These are phyloP conservation scores for Orcinus orca DNA, from an alignment of 2,113 vertebrate genomes.

Conservation along the genomic window DNA sequence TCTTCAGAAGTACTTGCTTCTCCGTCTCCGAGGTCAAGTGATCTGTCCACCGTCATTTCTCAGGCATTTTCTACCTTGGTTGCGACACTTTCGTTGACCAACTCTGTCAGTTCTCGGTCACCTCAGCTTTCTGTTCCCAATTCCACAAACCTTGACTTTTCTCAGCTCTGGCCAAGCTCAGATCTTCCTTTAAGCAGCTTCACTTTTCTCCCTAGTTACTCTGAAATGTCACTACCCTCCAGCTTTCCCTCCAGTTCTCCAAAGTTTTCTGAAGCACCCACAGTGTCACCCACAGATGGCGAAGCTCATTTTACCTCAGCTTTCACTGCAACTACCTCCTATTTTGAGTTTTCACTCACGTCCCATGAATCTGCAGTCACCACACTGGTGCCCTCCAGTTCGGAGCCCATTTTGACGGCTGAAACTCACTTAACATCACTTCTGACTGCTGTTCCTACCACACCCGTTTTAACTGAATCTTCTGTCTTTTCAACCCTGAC, in stretches of 20 bases:
- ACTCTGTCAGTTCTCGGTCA: slow-evolving; percentile 42
- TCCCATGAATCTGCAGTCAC: slow-evolving; percentile 7
- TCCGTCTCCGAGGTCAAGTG: slow-evolving; percentile 35
- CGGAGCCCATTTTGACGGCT: background rate
- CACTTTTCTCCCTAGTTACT: background rate
- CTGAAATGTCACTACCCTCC: slow-evolving; percentile 1
- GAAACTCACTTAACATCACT: slow-evolving; percentile 61
- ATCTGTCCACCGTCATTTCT: slow-evolving; percentile 58
- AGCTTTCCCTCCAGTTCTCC: slow-evolving; percentile 40
- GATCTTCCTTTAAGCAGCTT: slow-evolving; percentile 39
- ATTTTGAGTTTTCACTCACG: slow-evolving; percentile 64
- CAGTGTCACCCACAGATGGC: slow-evolving; percentile 30
- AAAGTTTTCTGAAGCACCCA: slow-evolving; percentile 62
- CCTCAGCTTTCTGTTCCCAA: background rate
- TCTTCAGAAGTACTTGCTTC: background rate
- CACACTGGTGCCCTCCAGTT: slow-evolving; percentile 64
- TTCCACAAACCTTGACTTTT: background rate
- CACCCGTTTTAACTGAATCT: slow-evolving; percentile 59
- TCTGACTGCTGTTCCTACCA: slow-evolving; percentile 57
- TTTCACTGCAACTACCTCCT: slow-evolving; percentile 82
- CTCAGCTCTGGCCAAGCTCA: slow-evolving; percentile 66
- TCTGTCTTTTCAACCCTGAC: slow-evolving; percentile 32
- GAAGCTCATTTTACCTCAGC: slow-evolving; percentile 80
- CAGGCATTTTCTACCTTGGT: slow-evolving; percentile 50
- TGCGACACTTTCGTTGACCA: background rate